Conservation (phyloP, 2,113 vertebrate species). For the Poicephalus gulielmi region DNA sequence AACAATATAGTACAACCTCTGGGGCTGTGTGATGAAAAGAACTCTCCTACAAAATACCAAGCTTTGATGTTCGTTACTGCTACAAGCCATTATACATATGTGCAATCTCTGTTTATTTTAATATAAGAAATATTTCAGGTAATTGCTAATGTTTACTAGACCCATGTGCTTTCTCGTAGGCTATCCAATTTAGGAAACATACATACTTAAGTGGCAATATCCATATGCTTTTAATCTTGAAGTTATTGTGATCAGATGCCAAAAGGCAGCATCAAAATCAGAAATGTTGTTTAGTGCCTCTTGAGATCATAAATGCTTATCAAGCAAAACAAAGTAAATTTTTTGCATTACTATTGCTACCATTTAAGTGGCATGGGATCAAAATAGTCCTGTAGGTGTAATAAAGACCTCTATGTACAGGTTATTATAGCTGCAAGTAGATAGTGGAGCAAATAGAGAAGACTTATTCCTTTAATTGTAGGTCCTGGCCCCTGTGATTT, state of each 20-base stretch:
- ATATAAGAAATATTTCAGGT: not conserved
- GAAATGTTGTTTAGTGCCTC: not conserved
- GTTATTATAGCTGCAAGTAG: not conserved
- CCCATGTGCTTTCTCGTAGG: not conserved
- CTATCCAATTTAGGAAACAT: not conserved
- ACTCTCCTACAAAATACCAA: not conserved
- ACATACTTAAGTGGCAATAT: not conserved
- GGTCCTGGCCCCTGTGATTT: conserved; percentile 4
- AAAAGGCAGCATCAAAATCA: not conserved
- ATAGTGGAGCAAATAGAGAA: not conserved
- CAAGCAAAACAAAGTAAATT: not conserved
- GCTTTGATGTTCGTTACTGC: not conserved
- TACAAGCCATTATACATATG: not conserved
- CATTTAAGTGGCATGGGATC: not conserved
- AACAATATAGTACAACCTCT: not conserved
- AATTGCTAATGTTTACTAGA: not conserved
- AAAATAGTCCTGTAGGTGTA: conserved; percentile 6
- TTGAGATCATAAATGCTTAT: not conserved
- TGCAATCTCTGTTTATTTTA: not conserved
- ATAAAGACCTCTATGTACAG: conserved; percentile 15
- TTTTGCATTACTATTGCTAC: not conserved
- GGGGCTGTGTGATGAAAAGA: not conserved
- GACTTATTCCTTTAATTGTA: conserved; percentile 47
- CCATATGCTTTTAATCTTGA: not conserved
- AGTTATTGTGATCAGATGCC: not conserved